Evolutionary conservation across 1,140 invertebrate species (phyloP).

Genomic region (Platorchestia sp.): DNA sequence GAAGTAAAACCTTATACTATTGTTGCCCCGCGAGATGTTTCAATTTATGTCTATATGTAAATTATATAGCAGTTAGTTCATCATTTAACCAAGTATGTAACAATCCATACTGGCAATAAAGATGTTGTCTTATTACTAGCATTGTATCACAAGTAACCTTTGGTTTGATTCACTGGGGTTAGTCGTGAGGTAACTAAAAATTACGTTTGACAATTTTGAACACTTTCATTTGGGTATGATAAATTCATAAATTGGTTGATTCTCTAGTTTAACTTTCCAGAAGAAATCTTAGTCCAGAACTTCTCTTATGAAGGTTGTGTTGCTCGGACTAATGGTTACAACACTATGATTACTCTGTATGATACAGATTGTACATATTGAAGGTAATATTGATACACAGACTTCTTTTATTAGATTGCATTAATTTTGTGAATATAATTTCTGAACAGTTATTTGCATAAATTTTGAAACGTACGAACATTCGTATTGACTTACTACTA

Average conservation of each 20-base stretch:
- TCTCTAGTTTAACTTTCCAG: not conserved
- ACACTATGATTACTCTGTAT: not conserved
- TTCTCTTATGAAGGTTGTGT: not conserved
- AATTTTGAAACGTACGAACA: not conserved
- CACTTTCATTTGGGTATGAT: not conserved
- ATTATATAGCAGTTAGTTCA: not conserved
- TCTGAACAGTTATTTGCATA: not conserved
- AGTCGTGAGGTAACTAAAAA: not conserved
- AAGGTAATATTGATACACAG: not conserved
- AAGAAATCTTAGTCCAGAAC: not conserved
- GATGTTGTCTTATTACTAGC: not conserved
- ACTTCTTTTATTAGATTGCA: not conserved
- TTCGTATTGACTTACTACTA: not conserved
- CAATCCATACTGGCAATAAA: not conserved
- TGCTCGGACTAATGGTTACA: not conserved
- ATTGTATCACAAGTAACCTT: not conserved
- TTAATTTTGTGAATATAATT: not conserved
- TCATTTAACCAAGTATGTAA: not conserved
- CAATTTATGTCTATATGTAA: not conserved
- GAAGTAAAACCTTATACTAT: not conserved
- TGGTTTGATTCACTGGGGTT: not conserved
- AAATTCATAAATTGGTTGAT: not conserved
- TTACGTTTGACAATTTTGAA: not conserved
- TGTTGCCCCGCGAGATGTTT: not conserved
- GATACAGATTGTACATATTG: not conserved